Percentiles rank a stretch among this genome's conserved stretches.
phyloP scores from a whole-genome alignment of 2,888 invertebrate species.

The Agonopterix arenella region DNA sequence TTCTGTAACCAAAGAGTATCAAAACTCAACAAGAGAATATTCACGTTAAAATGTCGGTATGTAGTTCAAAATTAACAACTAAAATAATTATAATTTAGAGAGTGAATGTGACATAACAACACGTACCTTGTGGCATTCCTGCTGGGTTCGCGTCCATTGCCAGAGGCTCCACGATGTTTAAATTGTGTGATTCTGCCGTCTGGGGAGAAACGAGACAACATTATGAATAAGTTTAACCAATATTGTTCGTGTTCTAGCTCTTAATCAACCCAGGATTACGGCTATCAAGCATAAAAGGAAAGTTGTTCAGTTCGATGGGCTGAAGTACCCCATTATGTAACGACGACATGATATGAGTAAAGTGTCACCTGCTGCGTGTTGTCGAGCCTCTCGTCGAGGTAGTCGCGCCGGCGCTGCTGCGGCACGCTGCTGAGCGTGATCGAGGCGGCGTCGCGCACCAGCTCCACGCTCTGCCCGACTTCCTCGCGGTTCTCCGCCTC shows the following conservation, averaged over 20 bases:
- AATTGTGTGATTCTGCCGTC: constrained; percentile 43
- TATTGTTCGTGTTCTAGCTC: too few species aligned
- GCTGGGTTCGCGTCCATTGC: constrained; percentile 40
- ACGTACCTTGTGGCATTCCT: constrained; percentile 51
- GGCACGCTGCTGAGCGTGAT: constrained; percentile 62
- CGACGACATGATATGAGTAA: too few species aligned
- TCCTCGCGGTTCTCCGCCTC: constrained; percentile 42
- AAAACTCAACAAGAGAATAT: too few species aligned
- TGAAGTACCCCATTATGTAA: too few species aligned
- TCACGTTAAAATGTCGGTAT: too few species aligned
- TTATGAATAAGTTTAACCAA: too few species aligned
- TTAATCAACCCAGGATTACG: too few species aligned
- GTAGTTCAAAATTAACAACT: too few species aligned
- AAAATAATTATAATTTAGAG: too few species aligned
- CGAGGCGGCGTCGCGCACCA: constrained; percentile 35
- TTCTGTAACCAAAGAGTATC: too few species aligned
- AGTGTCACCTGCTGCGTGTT: constrained; percentile 40
- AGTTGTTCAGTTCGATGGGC: too few species aligned
- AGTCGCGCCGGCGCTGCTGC: constrained; percentile 53
- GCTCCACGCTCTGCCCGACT: constrained; percentile 35
- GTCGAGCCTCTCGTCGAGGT: constrained; percentile 45
- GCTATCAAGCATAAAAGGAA: too few species aligned
- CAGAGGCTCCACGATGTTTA: constrained; percentile 42
- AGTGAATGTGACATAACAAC: background rate
- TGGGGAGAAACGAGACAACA: constrained; percentile 19